These are phyloP conservation scores for Lepidocyrtinus sp. DNA, from an alignment of 2,888 invertebrate species.

Conservation along the genomic window DNA sequence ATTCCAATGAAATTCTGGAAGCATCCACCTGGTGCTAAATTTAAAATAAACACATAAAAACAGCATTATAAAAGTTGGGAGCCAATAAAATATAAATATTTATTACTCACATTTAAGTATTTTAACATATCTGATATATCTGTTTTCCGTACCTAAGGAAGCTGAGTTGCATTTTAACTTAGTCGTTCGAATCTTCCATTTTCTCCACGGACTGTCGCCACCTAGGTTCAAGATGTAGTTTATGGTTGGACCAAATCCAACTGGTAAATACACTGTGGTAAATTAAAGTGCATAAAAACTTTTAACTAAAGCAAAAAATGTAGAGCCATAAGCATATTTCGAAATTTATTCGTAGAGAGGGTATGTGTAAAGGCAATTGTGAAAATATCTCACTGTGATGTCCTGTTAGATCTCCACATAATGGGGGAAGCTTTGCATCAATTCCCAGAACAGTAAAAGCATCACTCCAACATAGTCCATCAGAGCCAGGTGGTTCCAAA, in stretches of 20 bases:
- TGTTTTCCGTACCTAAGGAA: conserved; percentile 58
- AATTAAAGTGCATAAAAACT: background rate
- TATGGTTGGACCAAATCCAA: conserved; percentile 62
- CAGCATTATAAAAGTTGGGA: too few relatives aligned
- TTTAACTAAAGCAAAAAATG: too few relatives aligned
- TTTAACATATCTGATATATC: too few relatives aligned
- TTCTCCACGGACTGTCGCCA: conserved; percentile 56
- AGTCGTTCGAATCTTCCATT: conserved; percentile 67
- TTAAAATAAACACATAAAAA: too few relatives aligned
- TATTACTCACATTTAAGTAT: too few relatives aligned
- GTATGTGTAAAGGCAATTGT: too few relatives aligned
- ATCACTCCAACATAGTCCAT: conserved; percentile 65
- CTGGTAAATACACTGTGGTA: conserved; percentile 65
- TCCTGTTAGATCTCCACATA: conserved; percentile 68
- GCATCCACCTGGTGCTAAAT: conserved; percentile 66
- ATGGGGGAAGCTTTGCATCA: conserved; percentile 61
- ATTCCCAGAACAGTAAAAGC: conserved; percentile 64
- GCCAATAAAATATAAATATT: too few relatives aligned
- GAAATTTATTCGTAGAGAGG: too few relatives aligned
- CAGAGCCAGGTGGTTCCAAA: conserved; percentile 72
- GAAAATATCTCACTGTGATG: conserved; percentile 62
- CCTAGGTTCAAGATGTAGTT: conserved; percentile 57
- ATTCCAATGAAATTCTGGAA: conserved; percentile 59
- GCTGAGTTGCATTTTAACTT: conserved; percentile 65
- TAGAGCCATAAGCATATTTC: too few relatives aligned